These are phyloP conservation scores for Paramisgurnus dabryanus DNA, from an alignment of 2,113 vertebrate species.

Conservation along the genomic window DNA sequence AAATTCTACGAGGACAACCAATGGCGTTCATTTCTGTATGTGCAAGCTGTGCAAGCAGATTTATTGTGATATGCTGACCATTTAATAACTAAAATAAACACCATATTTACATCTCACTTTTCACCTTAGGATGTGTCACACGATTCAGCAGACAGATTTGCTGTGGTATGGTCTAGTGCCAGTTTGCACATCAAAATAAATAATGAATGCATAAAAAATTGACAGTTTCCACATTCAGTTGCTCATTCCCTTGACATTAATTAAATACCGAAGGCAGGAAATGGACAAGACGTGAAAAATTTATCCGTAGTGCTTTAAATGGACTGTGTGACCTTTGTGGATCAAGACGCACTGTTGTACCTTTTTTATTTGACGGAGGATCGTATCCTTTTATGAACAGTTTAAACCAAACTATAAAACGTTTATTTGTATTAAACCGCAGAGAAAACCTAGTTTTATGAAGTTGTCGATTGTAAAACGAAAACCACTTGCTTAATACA, in stretches of 20 bases:
- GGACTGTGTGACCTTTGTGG: constrained; percentile 42
- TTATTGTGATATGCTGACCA: constrained; percentile 55
- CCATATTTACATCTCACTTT: constrained; percentile 67
- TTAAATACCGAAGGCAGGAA: constrained; percentile 72
- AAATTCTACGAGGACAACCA: not conserved
- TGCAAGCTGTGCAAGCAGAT: not conserved
- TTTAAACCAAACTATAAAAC: constrained; percentile 25
- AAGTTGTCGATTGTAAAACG: constrained; percentile 6
- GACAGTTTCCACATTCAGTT: constrained; percentile 75
- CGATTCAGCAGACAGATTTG: constrained; percentile 68
- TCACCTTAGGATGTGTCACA: constrained; percentile 69
- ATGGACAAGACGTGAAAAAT: constrained; percentile 48
- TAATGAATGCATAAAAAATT: constrained; percentile 75
- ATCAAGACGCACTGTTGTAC: constrained; percentile 17
- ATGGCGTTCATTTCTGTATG: not conserved
- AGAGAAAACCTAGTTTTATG: constrained; percentile 8
- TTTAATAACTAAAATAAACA: constrained; percentile 59
- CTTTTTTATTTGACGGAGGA: constrained; percentile 14
- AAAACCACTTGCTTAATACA: constrained; percentile 23
- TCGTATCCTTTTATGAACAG: constrained; percentile 20
- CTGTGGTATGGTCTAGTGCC: constrained; percentile 65
- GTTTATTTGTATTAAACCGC: constrained; percentile 4
- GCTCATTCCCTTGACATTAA: constrained; percentile 76
- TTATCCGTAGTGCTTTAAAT: constrained; percentile 56
- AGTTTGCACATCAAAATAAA: constrained; percentile 72